phyloP scores from a whole-genome alignment of 2,113 vertebrate genomes.

The Tachysurus vachellii region DNA sequence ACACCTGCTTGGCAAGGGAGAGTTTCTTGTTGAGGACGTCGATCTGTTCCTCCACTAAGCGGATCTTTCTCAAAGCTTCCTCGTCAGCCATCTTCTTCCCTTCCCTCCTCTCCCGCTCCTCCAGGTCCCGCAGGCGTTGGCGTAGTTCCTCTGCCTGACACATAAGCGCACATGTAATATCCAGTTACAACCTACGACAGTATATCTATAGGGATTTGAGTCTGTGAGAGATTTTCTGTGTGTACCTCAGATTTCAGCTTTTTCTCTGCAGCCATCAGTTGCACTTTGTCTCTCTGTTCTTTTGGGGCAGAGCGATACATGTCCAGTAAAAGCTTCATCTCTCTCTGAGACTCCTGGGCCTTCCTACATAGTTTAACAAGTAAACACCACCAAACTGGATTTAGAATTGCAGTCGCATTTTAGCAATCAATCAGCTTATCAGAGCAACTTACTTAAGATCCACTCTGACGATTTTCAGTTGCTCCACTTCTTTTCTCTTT shows the following conservation, averaged over 20 bases:
- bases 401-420: too few species aligned
- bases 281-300: constrained; percentile 96
- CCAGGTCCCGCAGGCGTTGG: constrained; percentile 87
- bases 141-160: constrained; percentile 88
- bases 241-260: constrained; percentile 92
- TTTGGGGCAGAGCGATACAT: constrained; percentile 98
- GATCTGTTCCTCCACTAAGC: constrained; percentile 93
- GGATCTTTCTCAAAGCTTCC: constrained; percentile 90
- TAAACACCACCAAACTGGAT: not conserved
- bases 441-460: constrained; percentile 87
- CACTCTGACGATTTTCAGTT: constrained; percentile 80
- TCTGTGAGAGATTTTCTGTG: not conserved
- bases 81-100: constrained; percentile 98
- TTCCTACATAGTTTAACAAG: constrained; percentile 73
- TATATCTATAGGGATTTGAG: not conserved
- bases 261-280: constrained; percentile 97
- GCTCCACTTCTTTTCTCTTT: constrained; percentile 86
- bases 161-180: not conserved
- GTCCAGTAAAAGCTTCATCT: constrained; percentile 94
- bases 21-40: constrained; percentile 95
- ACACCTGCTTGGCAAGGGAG: constrained; percentile 93
- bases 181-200: not conserved
- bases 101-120: constrained; percentile 93
- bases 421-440: not conserved
- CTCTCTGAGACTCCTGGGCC: constrained; percentile 94